phyloP scores from a whole-genome alignment of 2,113 vertebrate species.

The Trematocara macrostoma region DNA sequence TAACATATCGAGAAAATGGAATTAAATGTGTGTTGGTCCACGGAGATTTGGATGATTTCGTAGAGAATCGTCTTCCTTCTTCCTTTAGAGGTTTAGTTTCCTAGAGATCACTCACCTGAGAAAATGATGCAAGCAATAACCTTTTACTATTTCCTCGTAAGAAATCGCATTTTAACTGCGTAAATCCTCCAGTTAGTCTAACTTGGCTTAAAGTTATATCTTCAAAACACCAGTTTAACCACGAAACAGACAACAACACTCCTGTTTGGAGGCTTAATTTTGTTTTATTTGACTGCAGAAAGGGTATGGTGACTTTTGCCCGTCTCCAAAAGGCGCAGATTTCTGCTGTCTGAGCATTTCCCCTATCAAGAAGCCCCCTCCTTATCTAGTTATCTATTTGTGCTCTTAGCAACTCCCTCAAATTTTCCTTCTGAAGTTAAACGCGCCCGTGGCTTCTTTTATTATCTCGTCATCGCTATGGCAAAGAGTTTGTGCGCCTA shows the following conservation, averaged over 20 bases:
- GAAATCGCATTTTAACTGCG: background rate
- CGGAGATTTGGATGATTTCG: background rate
- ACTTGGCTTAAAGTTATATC: constrained; percentile 25
- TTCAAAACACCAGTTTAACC: background rate
- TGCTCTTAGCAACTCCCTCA: constrained; percentile 63
- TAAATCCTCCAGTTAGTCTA: background rate
- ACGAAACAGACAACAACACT: background rate
- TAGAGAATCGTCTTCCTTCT: background rate
- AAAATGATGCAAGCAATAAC: background rate
- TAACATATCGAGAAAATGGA: background rate
- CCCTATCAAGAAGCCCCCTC: constrained; percentile 7
- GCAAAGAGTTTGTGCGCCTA: constrained; percentile 32
- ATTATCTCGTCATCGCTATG: constrained; percentile 63
- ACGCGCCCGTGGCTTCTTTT: constrained; percentile 55
- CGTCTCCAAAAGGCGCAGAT: constrained; percentile 11
- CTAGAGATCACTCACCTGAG: background rate
- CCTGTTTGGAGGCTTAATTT: background rate
- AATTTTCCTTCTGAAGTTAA: constrained; percentile 69
- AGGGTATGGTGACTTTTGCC: background rate
- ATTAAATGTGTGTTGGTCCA: background rate
- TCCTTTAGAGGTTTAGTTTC: background rate
- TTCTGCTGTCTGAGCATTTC: constrained; percentile 26
- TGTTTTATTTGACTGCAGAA: background rate
- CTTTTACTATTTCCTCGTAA: background rate
- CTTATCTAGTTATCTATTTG: constrained; percentile 63